phyloP scores from a whole-genome alignment of 2,888 invertebrate species.

The Drosophila affinis region DNA sequence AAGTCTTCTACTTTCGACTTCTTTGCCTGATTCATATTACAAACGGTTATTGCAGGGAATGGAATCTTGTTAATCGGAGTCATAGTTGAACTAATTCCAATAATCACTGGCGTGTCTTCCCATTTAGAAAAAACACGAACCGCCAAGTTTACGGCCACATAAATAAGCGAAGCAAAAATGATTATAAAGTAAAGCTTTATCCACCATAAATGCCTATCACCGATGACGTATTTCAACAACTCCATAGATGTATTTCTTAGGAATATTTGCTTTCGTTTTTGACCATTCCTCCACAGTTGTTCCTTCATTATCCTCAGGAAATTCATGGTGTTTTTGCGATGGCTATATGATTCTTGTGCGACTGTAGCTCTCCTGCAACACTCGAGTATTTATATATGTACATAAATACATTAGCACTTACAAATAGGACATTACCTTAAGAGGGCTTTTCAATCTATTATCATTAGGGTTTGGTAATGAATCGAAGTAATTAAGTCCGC shows the following conservation, averaged over 20 bases:
- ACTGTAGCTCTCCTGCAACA: neutral
- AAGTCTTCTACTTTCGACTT: conserved; percentile 82
- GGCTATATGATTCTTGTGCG: no score
- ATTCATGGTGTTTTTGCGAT: conserved; percentile 27
- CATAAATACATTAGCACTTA: neutral
- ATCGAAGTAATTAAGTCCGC: neutral
- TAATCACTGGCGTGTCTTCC: conserved; percentile 89
- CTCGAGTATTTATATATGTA: neutral
- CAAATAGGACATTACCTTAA: no score
- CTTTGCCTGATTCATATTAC: conserved; percentile 92
- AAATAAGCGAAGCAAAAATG: conserved; percentile 87
- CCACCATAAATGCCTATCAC: conserved; percentile 77
- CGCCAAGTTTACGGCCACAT: conserved; percentile 84
- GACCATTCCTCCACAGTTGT: conserved; percentile 15
- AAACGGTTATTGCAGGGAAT: conserved; percentile 93
- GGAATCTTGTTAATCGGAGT: conserved; percentile 88
- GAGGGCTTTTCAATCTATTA: neutral
- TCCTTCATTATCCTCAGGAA: neutral
- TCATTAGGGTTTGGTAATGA: neutral
- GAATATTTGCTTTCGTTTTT: conserved; percentile 85
- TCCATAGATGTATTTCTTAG: conserved; percentile 88
- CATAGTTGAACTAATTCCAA: conserved; percentile 88
- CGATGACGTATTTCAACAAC: conserved; percentile 88
- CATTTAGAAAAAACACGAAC: conserved; percentile 89
- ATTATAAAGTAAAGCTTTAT: conserved; percentile 87